phyloP scores from a whole-genome alignment of 2,888 invertebrate genomes.

The Seira musarum region DNA sequence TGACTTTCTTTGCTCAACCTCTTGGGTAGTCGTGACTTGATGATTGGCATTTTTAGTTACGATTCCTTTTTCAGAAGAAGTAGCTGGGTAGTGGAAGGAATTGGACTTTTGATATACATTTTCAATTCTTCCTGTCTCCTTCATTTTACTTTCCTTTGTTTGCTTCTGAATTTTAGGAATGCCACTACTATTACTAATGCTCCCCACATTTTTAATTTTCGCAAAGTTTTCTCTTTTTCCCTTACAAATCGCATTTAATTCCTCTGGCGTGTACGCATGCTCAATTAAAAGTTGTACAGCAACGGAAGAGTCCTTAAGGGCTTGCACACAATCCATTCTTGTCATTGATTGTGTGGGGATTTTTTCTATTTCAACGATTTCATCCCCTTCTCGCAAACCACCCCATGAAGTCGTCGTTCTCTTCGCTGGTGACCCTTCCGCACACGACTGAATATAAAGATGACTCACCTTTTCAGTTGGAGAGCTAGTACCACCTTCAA shows the following conservation, averaged over 20 bases:
- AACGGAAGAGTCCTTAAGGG: conserved; percentile 88
- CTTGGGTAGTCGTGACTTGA: conserved; percentile 49
- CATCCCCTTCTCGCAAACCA: conserved; percentile 87
- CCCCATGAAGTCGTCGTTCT: conserved; percentile 88
- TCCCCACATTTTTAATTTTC: conserved; percentile 18
- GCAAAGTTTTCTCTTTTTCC: conserved; percentile 31
- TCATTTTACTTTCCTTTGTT: neutral
- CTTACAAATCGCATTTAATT: conserved; percentile 15
- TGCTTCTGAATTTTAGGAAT: conserved; percentile 41
- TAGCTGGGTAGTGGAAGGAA: neutral
- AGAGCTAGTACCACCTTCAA: conserved; percentile 88
- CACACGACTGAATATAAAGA: conserved; percentile 91
- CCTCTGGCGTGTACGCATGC: conserved; percentile 72
- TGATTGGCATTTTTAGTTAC: conserved; percentile 51
- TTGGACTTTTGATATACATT: neutral
- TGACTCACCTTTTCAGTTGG: conserved; percentile 79
- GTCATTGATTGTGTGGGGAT: conserved; percentile 85
- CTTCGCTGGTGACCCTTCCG: conserved; percentile 90
- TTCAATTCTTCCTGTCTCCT: neutral
- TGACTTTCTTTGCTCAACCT: conserved; percentile 30
- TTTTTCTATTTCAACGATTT: conserved; percentile 89
- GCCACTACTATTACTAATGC: conserved; percentile 25
- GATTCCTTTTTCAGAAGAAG: conserved; percentile 47
- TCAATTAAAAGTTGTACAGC: conserved; percentile 83
- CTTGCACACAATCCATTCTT: conserved; percentile 88